Percentiles rank a stretch among this genome's conserved stretches.
phyloP scores from a whole-genome alignment of 2,113 vertebrate species.

The Spea bombifrons region DNA sequence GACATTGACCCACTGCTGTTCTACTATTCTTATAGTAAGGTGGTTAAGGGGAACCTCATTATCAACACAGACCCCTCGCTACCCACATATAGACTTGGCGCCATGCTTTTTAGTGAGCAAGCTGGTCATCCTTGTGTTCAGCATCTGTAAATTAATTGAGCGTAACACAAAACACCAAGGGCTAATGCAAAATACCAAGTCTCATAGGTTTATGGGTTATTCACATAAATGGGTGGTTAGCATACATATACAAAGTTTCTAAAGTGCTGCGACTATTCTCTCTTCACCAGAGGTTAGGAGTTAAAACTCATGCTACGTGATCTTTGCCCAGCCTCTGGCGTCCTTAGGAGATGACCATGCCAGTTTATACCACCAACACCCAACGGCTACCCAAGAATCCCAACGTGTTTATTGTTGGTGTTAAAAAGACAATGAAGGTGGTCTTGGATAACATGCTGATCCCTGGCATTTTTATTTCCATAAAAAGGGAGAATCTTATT shows the following conservation, averaged over 20 bases:
- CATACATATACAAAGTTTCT: background rate
- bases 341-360: background rate
- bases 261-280: background rate
- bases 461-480: slow-evolving; percentile 33
- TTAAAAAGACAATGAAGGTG: slow-evolving; percentile 55
- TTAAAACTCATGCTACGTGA: background rate
- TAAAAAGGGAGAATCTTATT: background rate
- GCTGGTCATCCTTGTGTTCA: no score
- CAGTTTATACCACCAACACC: slow-evolving; percentile 55
- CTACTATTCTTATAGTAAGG: no score
- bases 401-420: slow-evolving; percentile 49
- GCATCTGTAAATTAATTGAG: no score
- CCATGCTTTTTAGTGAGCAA: no score
- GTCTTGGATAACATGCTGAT: slow-evolving; percentile 50
- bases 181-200: no score
- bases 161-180: no score
- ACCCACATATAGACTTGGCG: no score
- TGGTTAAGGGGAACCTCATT: no score
- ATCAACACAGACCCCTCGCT: no score
- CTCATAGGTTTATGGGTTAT: background rate
- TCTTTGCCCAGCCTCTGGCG: background rate
- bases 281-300: background rate
- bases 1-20: no score
- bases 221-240: background rate
- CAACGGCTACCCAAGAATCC: slow-evolving; percentile 54